Evolutionary conservation across 2,888 invertebrate genomes (phyloP), one percentile per base, ranked within the genome.

Genomic region (Ischnus inquisitorius): DNA sequence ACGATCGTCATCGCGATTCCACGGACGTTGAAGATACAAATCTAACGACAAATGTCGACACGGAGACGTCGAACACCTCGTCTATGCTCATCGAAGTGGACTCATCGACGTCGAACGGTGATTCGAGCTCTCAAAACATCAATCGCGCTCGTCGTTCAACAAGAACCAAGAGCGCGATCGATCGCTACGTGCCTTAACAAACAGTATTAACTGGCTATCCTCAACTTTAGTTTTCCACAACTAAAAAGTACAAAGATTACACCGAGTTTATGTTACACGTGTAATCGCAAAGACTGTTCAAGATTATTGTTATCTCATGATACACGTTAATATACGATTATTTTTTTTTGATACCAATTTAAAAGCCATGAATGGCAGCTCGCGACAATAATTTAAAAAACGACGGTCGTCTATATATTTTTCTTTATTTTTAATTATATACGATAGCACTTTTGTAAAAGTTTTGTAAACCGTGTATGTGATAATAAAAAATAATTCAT

Each of bases 401-500:
- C 4, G 8, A 2, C 34, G 8, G 1, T 34, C 8, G 4, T 19
- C 41, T 12, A 79, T 68, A 67, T 41, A 22, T 57, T 46, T 71
- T 62, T 60, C 22, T 68, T 51, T 78, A 39, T 75, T 74, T 16
- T 43, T 60, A 48, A 14, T 62, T 34, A 19, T 48, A 39, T 10
- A 69, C 34, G 12, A 46, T 14, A 74, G 54, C 22, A 54, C 22
- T 8, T 54, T 22, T 16, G 16, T 19, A 12, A 10, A 19, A 34
- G 34, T 54, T 68, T 46, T 48, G 62, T 79, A 51, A 74, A 79
- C 43, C 78, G 78, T 74, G 82, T 79, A 54, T 54, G 10, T 22
- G 79, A 82, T 82, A 82, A 77, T 75, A 71, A 79, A 83, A 75
- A 64, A 69, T 65, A 83, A 72, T 60, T 79, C 62, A 22, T 43